phyloP scores from a whole-genome alignment of 2,888 invertebrate genomes.

The Galeopsomyia nigrocyanea region DNA sequence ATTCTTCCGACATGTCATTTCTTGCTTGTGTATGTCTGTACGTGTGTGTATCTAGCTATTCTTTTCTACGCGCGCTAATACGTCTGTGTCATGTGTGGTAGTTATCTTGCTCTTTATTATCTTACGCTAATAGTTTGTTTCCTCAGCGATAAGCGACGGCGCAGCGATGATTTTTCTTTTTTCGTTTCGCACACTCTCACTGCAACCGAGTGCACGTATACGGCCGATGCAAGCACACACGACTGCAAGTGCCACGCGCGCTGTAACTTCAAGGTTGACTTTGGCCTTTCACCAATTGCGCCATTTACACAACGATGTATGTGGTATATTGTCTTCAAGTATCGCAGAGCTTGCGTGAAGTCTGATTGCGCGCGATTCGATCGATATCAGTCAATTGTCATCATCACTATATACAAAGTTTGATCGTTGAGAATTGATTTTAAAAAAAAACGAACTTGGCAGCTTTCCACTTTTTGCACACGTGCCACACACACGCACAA shows the following conservation, averaged over 20 bases:
- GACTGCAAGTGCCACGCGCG: slow-evolving; percentile 46
- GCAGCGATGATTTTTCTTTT: slow-evolving; percentile 45
- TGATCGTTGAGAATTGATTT: no score
- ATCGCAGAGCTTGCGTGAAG: background rate
- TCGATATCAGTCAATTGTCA: slow-evolving; percentile 10
- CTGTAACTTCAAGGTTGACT: slow-evolving; percentile 35
- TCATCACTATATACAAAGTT: background rate
- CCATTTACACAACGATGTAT: background rate
- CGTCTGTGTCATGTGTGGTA: slow-evolving; percentile 49
- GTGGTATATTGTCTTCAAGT: background rate
- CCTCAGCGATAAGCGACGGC: slow-evolving; percentile 61
- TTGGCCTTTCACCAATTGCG: background rate
- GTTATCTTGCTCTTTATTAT: slow-evolving; percentile 56
- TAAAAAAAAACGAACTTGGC: no score
- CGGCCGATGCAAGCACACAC: background rate
- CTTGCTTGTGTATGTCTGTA: no score
- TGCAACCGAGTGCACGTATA: background rate
- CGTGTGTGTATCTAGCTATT: no score
- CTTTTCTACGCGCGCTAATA: slow-evolving; percentile 47
- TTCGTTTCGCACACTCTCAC: slow-evolving; percentile 33
- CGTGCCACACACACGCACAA: no score
- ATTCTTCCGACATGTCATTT: slow-evolving; percentile 53
- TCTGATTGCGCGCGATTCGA: background rate
- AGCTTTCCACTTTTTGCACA: no score
- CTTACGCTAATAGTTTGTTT: slow-evolving; percentile 66